Evolutionary conservation across 2,888 invertebrate species (phyloP).

Genomic region (Amphipoea lucens): DNA sequence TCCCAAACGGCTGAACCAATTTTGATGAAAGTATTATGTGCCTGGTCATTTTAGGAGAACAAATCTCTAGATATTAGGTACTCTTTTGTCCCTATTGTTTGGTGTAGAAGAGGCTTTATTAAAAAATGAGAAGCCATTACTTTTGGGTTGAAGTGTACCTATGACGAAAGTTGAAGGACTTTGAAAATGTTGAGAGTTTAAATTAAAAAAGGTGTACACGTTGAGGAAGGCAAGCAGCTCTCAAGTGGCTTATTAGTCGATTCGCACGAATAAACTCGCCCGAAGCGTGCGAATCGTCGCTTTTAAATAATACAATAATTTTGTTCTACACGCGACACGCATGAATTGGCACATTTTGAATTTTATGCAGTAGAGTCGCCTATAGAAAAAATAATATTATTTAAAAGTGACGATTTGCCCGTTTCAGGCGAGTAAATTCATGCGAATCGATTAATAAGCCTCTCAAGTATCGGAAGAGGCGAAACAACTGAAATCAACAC

Average conservation of each 20-base stretch:
- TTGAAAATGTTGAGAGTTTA: neutral
- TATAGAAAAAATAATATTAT: too few species aligned
- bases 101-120: slow-evolving; percentile 9
- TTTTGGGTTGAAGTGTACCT: slow-evolving; percentile 7
- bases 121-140: slow-evolving; percentile 24
- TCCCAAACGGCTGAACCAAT: neutral
- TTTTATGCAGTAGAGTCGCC: too few species aligned
- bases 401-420: too few species aligned
- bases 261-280: too few species aligned
- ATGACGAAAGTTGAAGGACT: neutral
- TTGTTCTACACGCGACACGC: too few species aligned
- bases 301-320: too few species aligned
- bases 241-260: neutral
- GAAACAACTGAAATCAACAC: neutral
- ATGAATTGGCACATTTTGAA: too few species aligned
- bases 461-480: neutral
- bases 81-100: slow-evolving; percentile 4
- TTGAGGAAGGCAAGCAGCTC: neutral
- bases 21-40: slow-evolving; percentile 60
- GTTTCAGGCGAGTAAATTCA: too few species aligned
- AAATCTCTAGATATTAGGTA: slow-evolving; percentile 23
- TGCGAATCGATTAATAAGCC: too few species aligned
- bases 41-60: slow-evolving; percentile 57
- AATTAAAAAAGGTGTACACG: neutral
- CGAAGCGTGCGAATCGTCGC: too few species aligned